Percentiles rank a stretch among this genome's conserved stretches.
Evolutionary conservation across 2,113 vertebrate genomes (phyloP).

Genomic region (Egretta garzetta): DNA sequence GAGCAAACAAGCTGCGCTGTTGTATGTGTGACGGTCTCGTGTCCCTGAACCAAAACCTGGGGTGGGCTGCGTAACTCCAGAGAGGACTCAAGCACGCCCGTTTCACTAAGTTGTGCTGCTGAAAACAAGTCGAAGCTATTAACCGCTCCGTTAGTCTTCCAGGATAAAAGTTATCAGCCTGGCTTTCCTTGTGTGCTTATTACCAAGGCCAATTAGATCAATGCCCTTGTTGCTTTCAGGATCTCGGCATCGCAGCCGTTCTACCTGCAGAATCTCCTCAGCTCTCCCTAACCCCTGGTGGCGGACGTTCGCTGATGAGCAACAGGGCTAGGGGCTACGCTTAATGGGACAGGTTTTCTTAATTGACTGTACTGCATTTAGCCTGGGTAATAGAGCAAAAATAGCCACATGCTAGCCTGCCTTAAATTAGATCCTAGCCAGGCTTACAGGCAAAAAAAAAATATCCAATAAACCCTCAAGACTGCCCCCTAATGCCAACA

Average conservation of each 20-base stretch:
- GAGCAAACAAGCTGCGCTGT: not conserved
- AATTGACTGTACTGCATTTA: not conserved
- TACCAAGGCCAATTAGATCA: not conserved
- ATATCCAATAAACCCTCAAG: not conserved
- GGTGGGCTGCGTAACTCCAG: not conserved
- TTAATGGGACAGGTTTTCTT: not conserved
- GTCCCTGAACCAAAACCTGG: not conserved
- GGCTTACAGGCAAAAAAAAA: not conserved
- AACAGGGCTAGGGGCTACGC: not conserved
- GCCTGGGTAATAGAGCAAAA: not conserved
- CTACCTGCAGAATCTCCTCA: not conserved
- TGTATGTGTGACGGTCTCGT: accelerated
- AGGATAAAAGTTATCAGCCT: not conserved
- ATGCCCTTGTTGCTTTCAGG: too few species aligned
- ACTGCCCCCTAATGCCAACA: slow-evolving; percentile 31
- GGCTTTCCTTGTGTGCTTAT: not conserved
- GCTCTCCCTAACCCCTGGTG: accelerated
- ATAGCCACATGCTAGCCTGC: not conserved
- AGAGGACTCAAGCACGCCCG: not conserved
- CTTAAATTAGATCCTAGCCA: not conserved
- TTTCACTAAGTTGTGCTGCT: not conserved
- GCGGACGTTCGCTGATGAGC: not conserved
- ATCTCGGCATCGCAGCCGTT: not conserved
- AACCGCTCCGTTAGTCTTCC: not conserved
- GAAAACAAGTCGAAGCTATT: not conserved